These are phyloP conservation scores for Lichenostomus cassidix DNA, from an alignment of 2,113 vertebrate species.

Conservation along the genomic window DNA sequence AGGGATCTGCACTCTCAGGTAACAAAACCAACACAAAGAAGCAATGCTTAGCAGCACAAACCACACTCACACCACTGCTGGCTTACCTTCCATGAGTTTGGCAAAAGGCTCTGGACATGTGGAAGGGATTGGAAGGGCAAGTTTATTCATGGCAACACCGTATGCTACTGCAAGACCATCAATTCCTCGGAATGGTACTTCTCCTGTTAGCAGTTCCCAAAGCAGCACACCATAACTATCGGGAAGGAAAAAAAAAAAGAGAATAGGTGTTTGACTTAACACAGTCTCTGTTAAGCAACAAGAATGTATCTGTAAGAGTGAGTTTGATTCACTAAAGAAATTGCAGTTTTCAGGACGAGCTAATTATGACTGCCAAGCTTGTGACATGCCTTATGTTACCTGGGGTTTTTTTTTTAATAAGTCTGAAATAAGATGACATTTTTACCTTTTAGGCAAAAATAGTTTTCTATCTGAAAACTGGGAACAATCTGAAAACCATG, in stretches of 20 bases:
- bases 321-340: background rate
- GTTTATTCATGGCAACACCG: slow-evolving; percentile 97
- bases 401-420: background rate
- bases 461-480: background rate
- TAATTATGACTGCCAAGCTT: background rate
- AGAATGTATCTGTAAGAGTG: background rate
- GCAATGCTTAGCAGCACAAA: background rate
- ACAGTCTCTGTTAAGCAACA: background rate
- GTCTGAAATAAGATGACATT: background rate
- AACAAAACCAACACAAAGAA: background rate
- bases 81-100: slow-evolving; percentile 93
- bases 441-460: background rate
- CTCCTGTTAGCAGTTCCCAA: slow-evolving; percentile 94
- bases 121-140: slow-evolving; percentile 94
- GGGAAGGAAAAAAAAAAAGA: slow-evolving; percentile 1
- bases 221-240: slow-evolving; percentile 90
- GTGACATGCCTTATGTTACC: background rate
- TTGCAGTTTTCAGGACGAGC: background rate
- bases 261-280: background rate
- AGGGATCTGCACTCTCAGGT: background rate
- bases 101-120: slow-evolving; percentile 94
- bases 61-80: background rate
- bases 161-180: slow-evolving; percentile 94
- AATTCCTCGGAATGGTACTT: slow-evolving; percentile 94
- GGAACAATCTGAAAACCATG: background rate